Evolutionary conservation across 1,140 invertebrate genomes (phyloP).

Genomic region (Carcinoscorpius rotundicauda): DNA sequence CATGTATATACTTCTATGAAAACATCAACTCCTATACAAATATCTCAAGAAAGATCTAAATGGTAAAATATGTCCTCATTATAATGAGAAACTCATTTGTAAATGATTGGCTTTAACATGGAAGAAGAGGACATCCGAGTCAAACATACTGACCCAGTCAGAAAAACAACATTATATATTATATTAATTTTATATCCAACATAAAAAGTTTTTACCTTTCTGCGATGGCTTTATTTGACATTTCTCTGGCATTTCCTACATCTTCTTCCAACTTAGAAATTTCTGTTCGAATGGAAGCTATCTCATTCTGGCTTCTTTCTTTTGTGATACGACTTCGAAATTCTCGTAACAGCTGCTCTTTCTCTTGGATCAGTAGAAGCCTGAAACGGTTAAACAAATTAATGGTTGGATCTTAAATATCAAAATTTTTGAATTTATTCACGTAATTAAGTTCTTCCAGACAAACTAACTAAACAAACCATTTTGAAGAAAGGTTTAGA

Average conservation of each 20-base stretch:
- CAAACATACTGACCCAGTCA: too few species aligned
- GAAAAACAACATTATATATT: too few species aligned
- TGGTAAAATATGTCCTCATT: too few species aligned
- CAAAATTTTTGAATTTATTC: too few species aligned
- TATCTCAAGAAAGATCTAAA: not conserved
- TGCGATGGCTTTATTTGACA: constrained; percentile 87
- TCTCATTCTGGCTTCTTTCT: constrained; percentile 67
- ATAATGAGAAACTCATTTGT: too few species aligned
- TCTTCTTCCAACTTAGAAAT: constrained; percentile 81
- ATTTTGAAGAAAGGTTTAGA: too few species aligned
- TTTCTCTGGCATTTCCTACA: constrained; percentile 75
- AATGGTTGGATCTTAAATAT: not conserved
- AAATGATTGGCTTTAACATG: too few species aligned
- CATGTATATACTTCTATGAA: not conserved
- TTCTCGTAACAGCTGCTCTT: constrained; percentile 83
- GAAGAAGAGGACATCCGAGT: too few species aligned
- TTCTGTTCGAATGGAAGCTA: constrained; percentile 65
- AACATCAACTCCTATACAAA: not conserved
- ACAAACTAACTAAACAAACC: too few species aligned
- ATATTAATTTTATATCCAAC: too few species aligned
- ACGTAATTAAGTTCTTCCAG: too few species aligned
- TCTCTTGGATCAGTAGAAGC: constrained; percentile 80
- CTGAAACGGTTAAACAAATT: constrained; percentile 30
- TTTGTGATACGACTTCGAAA: constrained; percentile 74
- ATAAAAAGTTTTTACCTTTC: constrained; percentile 41